Evolutionary conservation across 2,113 vertebrate genomes (phyloP).

Genomic region (Pelodiscus sinensis): DNA sequence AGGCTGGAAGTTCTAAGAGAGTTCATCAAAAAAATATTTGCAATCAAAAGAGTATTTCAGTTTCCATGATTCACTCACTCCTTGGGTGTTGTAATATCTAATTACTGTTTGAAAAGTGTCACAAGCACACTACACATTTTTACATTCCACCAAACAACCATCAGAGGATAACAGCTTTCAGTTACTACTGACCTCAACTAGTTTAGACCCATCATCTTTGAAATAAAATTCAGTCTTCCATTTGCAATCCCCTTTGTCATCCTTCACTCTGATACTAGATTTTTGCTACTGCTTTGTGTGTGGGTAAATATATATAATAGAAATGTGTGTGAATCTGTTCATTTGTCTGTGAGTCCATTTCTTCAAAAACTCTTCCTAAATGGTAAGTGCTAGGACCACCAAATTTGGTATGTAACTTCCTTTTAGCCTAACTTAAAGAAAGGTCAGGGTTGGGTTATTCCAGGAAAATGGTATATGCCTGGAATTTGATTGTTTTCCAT

Average conservation of each 20-base stretch:
- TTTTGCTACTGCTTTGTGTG: slow-evolving; percentile 32
- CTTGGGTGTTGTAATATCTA: background rate
- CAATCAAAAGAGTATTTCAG: background rate
- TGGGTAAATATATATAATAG: too few relatives aligned
- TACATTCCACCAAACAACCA: background rate
- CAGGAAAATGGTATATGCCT: too few relatives aligned
- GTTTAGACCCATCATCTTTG: background rate
- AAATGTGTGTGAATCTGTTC: too few relatives aligned
- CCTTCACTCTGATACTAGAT: background rate
- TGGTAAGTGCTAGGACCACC: too few relatives aligned
- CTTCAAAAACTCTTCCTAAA: too few relatives aligned
- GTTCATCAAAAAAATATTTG: too few relatives aligned
- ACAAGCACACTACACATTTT: background rate
- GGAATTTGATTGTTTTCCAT: too few relatives aligned
- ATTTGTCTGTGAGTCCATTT: too few relatives aligned
- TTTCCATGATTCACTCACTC: background rate
- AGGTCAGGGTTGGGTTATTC: too few relatives aligned
- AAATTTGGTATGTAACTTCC: too few relatives aligned
- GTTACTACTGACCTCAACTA: background rate
- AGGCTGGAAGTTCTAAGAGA: too few relatives aligned
- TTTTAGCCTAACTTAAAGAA: too few relatives aligned
- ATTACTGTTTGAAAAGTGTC: background rate
- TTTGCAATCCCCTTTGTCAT: slow-evolving; percentile 3
- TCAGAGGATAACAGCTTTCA: background rate
- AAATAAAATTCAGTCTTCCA: background rate